Evolutionary conservation across 2,888 invertebrate genomes (phyloP).

Genomic region (Aethes cnicana): DNA sequence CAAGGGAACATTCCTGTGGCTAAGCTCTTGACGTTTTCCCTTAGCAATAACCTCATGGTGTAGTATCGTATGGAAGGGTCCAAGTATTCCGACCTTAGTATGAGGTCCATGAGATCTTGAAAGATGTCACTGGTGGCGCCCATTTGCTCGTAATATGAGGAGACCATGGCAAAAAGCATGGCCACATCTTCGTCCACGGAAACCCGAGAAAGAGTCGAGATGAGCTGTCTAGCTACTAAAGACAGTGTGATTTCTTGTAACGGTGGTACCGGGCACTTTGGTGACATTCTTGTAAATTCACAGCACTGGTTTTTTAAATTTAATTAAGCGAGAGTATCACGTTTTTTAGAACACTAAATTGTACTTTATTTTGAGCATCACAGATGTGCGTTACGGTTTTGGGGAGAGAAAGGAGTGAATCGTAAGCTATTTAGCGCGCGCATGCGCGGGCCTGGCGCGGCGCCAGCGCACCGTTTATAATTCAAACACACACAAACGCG

Average conservation of each 20-base stretch:
- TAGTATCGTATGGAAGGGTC: conserved; percentile 86
- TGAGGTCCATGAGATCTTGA: conserved; percentile 85
- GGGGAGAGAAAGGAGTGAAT: conserved; percentile 68
- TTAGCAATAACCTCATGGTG: conserved; percentile 84
- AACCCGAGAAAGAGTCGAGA: conserved; percentile 84
- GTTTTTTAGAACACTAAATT: conserved; percentile 45
- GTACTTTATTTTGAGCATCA: conserved; percentile 62
- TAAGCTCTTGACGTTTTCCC: conserved; percentile 84
- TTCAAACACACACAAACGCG: conserved; percentile 67
- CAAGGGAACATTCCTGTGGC: conserved; percentile 87
- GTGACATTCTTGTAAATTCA: conserved; percentile 79
- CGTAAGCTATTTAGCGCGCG: conserved; percentile 67
- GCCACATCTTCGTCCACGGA: conserved; percentile 83
- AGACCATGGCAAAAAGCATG: conserved; percentile 82
- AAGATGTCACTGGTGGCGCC: conserved; percentile 86
- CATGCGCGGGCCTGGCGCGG: conserved; percentile 64
- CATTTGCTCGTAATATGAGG: conserved; percentile 82
- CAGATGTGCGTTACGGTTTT: conserved; percentile 55
- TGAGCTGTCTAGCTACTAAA: conserved; percentile 83
- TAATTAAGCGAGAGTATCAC: conserved; percentile 46
- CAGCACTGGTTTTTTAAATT: conserved; percentile 39
- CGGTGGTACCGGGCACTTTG: conserved; percentile 83
- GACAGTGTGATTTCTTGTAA: conserved; percentile 83
- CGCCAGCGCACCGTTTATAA: conserved; percentile 73
- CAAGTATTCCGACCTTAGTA: conserved; percentile 85